A percentile compares a stretch with the other conserved stretches of the same genome.
Conservation (phyloP, 2,113 vertebrate species). For the Coturnix japonica region DNA sequence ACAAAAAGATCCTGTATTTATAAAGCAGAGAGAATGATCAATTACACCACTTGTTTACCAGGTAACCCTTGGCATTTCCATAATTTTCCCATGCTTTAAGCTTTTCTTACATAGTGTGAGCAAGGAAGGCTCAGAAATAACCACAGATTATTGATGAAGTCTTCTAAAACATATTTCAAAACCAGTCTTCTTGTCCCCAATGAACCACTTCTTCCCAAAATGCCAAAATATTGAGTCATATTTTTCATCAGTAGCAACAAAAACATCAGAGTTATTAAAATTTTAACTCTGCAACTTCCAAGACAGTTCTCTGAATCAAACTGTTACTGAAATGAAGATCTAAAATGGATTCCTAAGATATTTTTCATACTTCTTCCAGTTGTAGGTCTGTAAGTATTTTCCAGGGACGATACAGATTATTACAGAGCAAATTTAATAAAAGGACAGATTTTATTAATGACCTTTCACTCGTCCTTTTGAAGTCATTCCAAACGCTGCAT, state of each 20-base stretch:
- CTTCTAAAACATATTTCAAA: not conserved
- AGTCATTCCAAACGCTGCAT: not conserved
- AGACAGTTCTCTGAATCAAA: not conserved
- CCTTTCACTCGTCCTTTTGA: not conserved
- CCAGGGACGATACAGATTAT: not conserved
- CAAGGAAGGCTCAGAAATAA: not conserved
- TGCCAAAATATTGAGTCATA: slow-evolving; percentile 3
- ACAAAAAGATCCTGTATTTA: not conserved
- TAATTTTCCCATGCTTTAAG: slow-evolving; percentile 8
- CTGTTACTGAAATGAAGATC: not conserved
- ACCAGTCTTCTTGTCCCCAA: not conserved
- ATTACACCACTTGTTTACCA: slow-evolving; percentile 3
- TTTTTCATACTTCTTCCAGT: not conserved
- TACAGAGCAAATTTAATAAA: not conserved
- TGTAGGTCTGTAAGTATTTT: not conserved
- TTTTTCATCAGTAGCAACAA: slow-evolving; percentile 4
- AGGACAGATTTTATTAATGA: not conserved
- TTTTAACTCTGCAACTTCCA: not conserved
- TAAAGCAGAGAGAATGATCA: not conserved
- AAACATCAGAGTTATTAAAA: not conserved
- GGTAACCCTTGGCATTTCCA: slow-evolving; percentile 25
- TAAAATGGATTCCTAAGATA: not conserved
- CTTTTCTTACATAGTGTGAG: not conserved
- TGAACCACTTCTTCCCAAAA: slow-evolving; percentile 17
- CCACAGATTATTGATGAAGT: not conserved